A percentile compares a stretch with the other conserved stretches of the same genome.
phyloP scores from a whole-genome alignment of 2,113 vertebrate species.

The Zapornia atra region DNA sequence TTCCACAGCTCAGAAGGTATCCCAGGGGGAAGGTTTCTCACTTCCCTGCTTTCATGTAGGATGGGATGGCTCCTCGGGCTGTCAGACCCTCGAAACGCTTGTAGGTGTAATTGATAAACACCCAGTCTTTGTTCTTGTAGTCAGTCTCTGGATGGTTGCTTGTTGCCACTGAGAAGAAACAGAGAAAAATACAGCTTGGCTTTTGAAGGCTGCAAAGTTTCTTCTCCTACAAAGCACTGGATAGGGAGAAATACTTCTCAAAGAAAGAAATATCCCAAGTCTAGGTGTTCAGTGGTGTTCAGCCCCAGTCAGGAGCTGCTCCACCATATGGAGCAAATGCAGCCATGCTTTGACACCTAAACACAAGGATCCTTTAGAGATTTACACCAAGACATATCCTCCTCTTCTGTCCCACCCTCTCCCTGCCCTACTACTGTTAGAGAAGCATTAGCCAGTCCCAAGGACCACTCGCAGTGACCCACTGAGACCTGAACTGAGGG shows the following conservation, averaged over 20 bases:
- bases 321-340: background rate
- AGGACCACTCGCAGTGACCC: background rate
- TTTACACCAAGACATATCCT: background rate
- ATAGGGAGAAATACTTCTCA: background rate
- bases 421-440: background rate
- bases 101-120: slow-evolving; percentile 99
- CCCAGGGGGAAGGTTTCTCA: slow-evolving; percentile 35
- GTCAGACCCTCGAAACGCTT: slow-evolving; percentile 98
- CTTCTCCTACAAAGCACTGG: background rate
- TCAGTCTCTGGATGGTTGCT: slow-evolving; percentile 92
- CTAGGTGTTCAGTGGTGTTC: background rate
- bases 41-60: slow-evolving; percentile 96
- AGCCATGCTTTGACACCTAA: accelerated
- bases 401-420: background rate
- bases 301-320: background rate
- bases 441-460: no score
- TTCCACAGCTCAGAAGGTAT: background rate
- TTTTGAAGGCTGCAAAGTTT: background rate
- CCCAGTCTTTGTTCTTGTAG: slow-evolving; percentile 99
- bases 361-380: background rate
- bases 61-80: slow-evolving; percentile 92
- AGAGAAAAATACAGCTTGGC: background rate
- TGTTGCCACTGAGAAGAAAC: slow-evolving; percentile 72
- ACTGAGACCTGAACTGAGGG: background rate
- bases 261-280: background rate